Evolutionary conservation across 53 echinoderm and acorn worm genomes (phyloP).

Genomic region (Henricia sp.): DNA sequence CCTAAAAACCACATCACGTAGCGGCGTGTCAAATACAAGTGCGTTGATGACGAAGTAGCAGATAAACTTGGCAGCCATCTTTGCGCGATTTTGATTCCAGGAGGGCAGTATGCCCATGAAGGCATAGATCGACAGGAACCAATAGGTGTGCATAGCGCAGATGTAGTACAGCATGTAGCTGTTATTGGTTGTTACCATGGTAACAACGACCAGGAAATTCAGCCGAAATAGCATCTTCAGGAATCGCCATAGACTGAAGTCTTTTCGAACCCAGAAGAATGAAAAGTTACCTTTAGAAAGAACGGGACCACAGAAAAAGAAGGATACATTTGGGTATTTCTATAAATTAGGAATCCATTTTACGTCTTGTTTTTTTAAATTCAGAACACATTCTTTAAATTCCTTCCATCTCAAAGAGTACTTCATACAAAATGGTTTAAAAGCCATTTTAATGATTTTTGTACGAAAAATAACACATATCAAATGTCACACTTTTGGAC

Average conservation of each 20-base stretch:
- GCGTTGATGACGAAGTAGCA: constrained; percentile 76
- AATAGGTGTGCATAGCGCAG: constrained; percentile 94
- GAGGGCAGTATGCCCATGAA: constrained; percentile 78
- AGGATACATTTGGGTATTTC: too few species aligned
- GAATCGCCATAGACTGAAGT: constrained; percentile 81
- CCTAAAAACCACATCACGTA: constrained; percentile 53
- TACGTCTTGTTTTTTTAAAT: too few species aligned
- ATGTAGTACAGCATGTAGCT: constrained; percentile 92
- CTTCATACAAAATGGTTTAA: too few species aligned
- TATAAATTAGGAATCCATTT: too few species aligned
- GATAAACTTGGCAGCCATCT: constrained; percentile 77
- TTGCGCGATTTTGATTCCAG: constrained; percentile 69
- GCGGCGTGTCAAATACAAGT: constrained; percentile 72
- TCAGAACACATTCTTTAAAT: too few species aligned
- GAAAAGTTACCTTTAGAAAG: constrained; percentile 97
- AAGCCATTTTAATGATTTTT: too few species aligned
- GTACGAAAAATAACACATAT: too few species aligned
- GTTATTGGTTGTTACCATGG: constrained; percentile 73
- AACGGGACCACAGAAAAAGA: too few species aligned
- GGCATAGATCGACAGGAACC: constrained; percentile 81
- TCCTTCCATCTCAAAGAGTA: too few species aligned
- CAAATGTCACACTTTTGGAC: too few species aligned
- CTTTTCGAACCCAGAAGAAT: constrained; percentile 88
- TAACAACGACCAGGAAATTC: constrained; percentile 78
- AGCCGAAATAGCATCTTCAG: constrained; percentile 89